Percentiles rank a stretch among this genome's conserved stretches.
Evolutionary conservation across 2,113 vertebrate genomes (phyloP).

Genomic region (Engystomops pustulosus): DNA sequence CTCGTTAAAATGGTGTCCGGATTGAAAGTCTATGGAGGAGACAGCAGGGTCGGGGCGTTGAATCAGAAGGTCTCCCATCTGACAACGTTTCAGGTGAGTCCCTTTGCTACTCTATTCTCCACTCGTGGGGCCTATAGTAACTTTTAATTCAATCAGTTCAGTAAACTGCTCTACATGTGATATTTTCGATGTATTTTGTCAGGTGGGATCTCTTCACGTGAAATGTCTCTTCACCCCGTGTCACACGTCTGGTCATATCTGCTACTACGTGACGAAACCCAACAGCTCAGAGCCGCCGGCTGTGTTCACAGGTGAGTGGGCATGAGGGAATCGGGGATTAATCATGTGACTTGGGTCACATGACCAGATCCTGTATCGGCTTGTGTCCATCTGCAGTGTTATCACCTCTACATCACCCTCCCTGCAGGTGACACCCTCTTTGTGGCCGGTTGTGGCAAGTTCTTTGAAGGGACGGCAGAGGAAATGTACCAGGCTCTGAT

Average conservation of each 20-base stretch:
- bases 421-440: conserved; percentile 92
- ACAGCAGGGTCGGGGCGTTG: conserved; percentile 86
- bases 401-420: not conserved
- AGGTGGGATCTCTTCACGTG: conserved; percentile 91
- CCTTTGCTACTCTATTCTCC: not conserved
- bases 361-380: not conserved
- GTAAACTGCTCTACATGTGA: too few relatives aligned
- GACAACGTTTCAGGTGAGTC: conserved; percentile 83
- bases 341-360: not conserved
- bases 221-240: conserved; percentile 95
- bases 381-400: not conserved
- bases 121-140: too few relatives aligned
- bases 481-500: conserved; percentile 95
- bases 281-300: conserved; percentile 85
- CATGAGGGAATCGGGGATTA: too few relatives aligned
- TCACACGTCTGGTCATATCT: conserved; percentile 97
- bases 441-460: conserved; percentile 94
- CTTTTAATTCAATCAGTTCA: too few relatives aligned
- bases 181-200: not conserved
- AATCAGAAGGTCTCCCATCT: conserved; percentile 89
- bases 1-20: conserved; percentile 85
- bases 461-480: conserved; percentile 94
- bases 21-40: conserved; percentile 88
- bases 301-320: conserved; percentile 89
- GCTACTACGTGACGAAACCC: conserved; percentile 93